phyloP scores from a whole-genome alignment of 2,888 invertebrate genomes.

The Iphiclides podalirius region DNA sequence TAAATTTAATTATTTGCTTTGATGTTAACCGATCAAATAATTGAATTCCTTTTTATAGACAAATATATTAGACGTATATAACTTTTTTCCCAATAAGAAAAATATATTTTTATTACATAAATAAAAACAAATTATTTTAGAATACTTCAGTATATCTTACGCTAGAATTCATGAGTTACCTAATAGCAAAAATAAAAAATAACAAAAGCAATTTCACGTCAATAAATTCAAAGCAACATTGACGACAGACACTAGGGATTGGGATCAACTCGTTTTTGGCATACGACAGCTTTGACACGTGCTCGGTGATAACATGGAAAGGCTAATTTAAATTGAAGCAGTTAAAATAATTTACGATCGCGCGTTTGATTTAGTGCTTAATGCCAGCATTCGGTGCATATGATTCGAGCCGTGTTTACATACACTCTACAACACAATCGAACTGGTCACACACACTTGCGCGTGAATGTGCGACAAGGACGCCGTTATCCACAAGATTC shows the following conservation, averaged over 20 bases:
- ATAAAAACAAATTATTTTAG: too few species aligned
- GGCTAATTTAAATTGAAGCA: constrained; percentile 29
- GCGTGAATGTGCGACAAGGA: constrained; percentile 29
- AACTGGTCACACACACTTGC: constrained; percentile 29
- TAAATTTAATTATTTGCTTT: constrained; percentile 7
- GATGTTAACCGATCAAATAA: constrained; percentile 16
- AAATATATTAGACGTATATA: too few species aligned
- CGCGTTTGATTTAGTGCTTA: constrained; percentile 25
- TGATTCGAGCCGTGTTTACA: constrained; percentile 56
- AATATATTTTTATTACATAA: too few species aligned
- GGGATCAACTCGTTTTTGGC: background rate
- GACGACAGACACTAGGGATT: background rate
- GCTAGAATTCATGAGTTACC: too few species aligned
- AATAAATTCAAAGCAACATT: too few species aligned
- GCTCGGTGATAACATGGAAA: constrained; percentile 18
- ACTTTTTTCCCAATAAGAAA: too few species aligned
- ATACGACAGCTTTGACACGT: constrained; percentile 6
- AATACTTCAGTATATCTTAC: too few species aligned
- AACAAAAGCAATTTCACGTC: too few species aligned
- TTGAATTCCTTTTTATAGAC: too few species aligned
- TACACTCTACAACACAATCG: constrained; percentile 57
- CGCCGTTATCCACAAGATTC: constrained; percentile 24
- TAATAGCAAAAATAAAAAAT: too few species aligned
- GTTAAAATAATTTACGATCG: constrained; percentile 32
- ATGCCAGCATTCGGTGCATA: constrained; percentile 40